Conservation (phyloP, 2,888 invertebrate genomes). For the Brachyptera putata region DNA sequence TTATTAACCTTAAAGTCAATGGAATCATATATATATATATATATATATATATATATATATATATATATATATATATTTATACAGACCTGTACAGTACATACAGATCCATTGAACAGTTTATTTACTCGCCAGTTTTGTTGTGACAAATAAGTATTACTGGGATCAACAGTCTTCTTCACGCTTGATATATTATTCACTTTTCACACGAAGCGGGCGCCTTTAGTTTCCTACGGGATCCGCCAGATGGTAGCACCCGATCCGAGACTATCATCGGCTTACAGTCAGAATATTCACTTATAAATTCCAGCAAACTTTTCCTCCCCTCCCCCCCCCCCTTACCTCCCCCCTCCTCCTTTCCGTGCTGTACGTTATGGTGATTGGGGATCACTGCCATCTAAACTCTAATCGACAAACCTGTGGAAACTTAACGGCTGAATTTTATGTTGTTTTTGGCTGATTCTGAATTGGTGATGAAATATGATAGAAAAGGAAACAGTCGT, state of each 20-base stretch:
- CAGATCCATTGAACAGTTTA: too few species aligned
- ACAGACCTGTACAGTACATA: too few species aligned
- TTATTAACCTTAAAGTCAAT: too few species aligned
- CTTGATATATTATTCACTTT: conserved; percentile 9
- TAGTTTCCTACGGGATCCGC: not conserved
- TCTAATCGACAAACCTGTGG: conserved; percentile 4
- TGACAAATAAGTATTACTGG: too few species aligned
- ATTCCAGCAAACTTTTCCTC: not conserved
- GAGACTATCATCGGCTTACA: not conserved
- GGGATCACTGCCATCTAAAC: conserved; percentile 17
- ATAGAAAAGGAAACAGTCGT: too few species aligned
- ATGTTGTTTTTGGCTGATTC: not conserved
- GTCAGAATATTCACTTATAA: conserved; percentile 8
- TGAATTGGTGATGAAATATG: too few species aligned
- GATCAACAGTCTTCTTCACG: conserved; percentile 1
- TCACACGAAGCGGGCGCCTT: not conserved
- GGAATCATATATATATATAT: too few species aligned
- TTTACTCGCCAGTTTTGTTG: too few species aligned
- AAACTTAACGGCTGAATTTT: conserved; percentile 3
- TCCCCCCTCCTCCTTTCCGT: too few species aligned
- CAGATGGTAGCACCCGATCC: not conserved
- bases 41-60: too few species aligned
- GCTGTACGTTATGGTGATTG: conserved; percentile 19
- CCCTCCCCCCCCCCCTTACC: not conserved
- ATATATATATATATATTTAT: too few species aligned